A percentile compares a stretch with the other conserved stretches of the same genome.
Conservation (phyloP, 2,797 vertebrate species). For the Lacerta viridis region DNA sequence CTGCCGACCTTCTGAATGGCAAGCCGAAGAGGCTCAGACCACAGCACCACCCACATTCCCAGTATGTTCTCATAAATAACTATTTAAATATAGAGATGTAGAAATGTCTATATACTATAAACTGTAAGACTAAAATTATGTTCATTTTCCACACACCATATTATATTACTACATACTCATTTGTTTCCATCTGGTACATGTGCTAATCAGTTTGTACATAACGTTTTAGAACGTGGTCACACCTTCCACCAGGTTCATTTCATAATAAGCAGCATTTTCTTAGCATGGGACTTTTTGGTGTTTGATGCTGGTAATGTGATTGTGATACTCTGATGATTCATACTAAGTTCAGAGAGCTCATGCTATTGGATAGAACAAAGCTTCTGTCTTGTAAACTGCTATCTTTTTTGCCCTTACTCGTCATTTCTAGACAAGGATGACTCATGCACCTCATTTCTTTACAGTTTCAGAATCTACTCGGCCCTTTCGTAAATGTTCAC, state of each 20-base stretch:
- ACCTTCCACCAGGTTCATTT: slow-evolving; percentile 61
- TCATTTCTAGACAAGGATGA: slow-evolving; percentile 77
- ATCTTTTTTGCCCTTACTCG: slow-evolving; percentile 73
- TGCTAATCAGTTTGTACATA: background rate
- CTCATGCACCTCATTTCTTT: slow-evolving; percentile 76
- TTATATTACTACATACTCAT: slow-evolving; percentile 5
- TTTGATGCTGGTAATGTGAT: slow-evolving; percentile 74
- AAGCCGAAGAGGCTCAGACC: no score
- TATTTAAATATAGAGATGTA: background rate
- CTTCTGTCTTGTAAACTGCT: slow-evolving; percentile 70
- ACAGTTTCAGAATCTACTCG: slow-evolving; percentile 61
- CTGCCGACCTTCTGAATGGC: no score
- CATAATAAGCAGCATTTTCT: slow-evolving; percentile 67
- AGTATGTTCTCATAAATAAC: background rate
- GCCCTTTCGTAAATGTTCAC: slow-evolving; percentile 63
- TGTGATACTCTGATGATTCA: slow-evolving; percentile 79
- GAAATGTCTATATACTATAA: background rate
- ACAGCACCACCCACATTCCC: no score
- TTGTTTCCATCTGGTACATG: slow-evolving; percentile 22
- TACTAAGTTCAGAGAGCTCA: slow-evolving; percentile 72
- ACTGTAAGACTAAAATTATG: background rate
- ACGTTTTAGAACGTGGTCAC: slow-evolving; percentile 30
- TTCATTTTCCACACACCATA: background rate
- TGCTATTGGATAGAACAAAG: slow-evolving; percentile 70
- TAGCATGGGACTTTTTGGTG: slow-evolving; percentile 71